Base-by-base conservation (phyloP, 2,113 vertebrate species). In the Nematolebias whitei region DNA sequence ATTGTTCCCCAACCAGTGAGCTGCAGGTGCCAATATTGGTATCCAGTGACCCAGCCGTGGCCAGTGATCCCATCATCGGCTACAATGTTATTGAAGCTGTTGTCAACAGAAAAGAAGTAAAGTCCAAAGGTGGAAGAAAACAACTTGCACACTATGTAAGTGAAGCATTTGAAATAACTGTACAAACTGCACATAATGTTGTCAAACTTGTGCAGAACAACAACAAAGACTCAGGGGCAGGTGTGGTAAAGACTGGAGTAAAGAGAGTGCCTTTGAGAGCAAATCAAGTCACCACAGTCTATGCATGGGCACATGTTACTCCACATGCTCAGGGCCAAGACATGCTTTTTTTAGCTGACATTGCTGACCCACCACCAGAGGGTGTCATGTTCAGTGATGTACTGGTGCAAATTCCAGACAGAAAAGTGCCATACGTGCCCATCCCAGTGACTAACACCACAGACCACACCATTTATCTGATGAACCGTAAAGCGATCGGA, bases 1-100 rank as follows among this genome's bases (percentile, higher is more conserved):
- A 40, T 39, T 50, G 1, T 1, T 51, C 10, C 14, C 29, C 29
- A 38, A 24, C 9, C 2, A 63, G 11, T 63, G 47, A 63, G 19
- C 4, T 63, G 14, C 60, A 40, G 22, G 60, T 63, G 2, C 60
- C 60, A 24, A 63, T 51, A 63, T n/a, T 48, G 14, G 60, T 63
- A 18, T 22, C 48, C 13, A 52, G 61, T 41, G 38, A 52, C 18
- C 38, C 61, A 23, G 61, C 48, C 1, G 38, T 63, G 35, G 61
- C 61, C 16, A 43, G 44, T 39, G 59, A 62, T 2, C 59, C 29
- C 19, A 62, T 62, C 15, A 39, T 49, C 4, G 59, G 59, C 32
- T 62, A 62, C 12, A 62, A 62, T 23, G 32, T 62, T 3, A 62
- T 49, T 39, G 29, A 62, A 32, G 38, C 38, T 0, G n/a, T 63